Percentiles rank a stretch among this genome's conserved stretches.
Evolutionary conservation across 2,888 invertebrate species (phyloP).

Genomic region (Unio delphinus): DNA sequence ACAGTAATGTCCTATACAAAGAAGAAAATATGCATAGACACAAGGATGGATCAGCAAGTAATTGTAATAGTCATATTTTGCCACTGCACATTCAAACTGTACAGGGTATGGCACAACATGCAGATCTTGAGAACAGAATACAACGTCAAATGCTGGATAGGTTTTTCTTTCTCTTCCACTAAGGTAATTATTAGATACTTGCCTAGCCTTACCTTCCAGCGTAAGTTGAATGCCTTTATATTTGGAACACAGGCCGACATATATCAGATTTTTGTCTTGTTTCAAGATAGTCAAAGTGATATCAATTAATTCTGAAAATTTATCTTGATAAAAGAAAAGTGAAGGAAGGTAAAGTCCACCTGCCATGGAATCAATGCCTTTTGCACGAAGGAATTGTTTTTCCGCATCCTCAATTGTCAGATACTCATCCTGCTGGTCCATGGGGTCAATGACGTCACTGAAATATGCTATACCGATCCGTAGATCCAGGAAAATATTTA

Average conservation of each 20-base stretch:
- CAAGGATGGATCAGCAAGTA: conserved; percentile 1
- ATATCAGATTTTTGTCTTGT: conserved; percentile 1
- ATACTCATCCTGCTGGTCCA: no score
- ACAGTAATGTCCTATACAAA: neutral
- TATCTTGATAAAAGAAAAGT: no score
- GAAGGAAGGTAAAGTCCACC: no score
- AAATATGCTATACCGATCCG: neutral
- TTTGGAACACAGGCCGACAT: neutral
- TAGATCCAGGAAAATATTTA: conserved; percentile 1
- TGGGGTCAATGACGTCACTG: no score
- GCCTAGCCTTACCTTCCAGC: no score
- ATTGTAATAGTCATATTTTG: neutral
- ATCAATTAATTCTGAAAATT: neutral
- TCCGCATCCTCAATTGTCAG: no score
- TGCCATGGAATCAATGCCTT: no score
- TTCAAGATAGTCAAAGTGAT: neutral
- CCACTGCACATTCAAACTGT: neutral
- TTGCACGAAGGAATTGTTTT: no score
- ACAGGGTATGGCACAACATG: neutral
- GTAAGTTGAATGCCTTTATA: neutral
- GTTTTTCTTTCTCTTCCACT: neutral
- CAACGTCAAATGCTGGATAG: neutral
- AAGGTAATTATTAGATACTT: neutral
- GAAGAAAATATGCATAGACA: conserved; percentile 2
- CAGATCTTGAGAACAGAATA: neutral